These are phyloP conservation scores for Ricordea florida DNA, from an alignment of 92 coral and sea anemone species.

Conservation along the genomic window DNA sequence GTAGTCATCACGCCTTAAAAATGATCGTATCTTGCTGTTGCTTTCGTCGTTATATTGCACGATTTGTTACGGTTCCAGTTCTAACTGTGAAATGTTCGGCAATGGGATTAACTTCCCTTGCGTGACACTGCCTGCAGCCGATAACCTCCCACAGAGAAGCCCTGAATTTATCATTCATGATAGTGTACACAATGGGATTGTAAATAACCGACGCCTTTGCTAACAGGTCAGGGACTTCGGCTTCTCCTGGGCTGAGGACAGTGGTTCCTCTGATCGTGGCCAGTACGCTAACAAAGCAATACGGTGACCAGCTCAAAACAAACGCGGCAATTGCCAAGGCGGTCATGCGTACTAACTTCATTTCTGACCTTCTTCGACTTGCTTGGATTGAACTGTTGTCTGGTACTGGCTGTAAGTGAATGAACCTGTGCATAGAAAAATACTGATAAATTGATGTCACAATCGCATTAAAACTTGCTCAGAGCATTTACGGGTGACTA, in stretches of 20 bases:
- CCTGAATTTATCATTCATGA: constrained; percentile 55
- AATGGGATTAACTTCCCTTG: neutral
- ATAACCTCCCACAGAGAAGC: constrained; percentile 1
- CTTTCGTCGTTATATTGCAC: too few species aligned
- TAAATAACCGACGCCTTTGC: constrained; percentile 83
- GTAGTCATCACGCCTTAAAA: too few species aligned
- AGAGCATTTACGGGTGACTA: too few species aligned
- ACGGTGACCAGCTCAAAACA: constrained; percentile 77
- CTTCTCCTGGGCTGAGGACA: constrained; percentile 37
- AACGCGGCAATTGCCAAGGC: constrained; percentile 60
- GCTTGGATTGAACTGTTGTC: constrained; percentile 15
- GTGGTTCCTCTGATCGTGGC: constrained; percentile 49
- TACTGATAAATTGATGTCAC: neutral
- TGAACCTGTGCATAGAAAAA: constrained; percentile 2
- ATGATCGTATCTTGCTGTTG: too few species aligned
- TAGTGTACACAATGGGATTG: constrained; percentile 67
- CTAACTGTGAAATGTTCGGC: too few species aligned
- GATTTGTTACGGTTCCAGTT: too few species aligned
- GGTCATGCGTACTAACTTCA: constrained; percentile 51
- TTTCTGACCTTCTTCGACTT: constrained; percentile 31
- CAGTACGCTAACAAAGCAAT: constrained; percentile 58
- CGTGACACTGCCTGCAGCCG: neutral
- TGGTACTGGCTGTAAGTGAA: constrained; percentile 11
- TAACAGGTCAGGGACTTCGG: constrained; percentile 68
- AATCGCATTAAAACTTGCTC: too few species aligned